Evolutionary conservation across 2,888 invertebrate species (phyloP).

Genomic region (Hydroisotoma schaefferi): DNA sequence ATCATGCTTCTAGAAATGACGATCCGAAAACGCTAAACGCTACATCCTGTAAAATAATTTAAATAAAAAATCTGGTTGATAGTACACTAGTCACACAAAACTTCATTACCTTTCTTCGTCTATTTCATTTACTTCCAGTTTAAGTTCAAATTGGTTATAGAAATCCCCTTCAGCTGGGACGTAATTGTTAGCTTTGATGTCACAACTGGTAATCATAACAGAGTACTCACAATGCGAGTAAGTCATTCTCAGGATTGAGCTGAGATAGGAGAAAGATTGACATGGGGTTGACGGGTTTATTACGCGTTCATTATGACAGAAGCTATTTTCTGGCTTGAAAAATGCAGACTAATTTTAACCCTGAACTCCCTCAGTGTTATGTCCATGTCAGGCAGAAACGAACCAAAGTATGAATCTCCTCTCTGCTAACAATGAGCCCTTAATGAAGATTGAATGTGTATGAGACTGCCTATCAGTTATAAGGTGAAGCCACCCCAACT

Average conservation of each 20-base stretch:
- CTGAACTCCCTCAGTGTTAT: slow-evolving; percentile 41
- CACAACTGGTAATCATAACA: slow-evolving; percentile 2
- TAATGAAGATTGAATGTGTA: slow-evolving; percentile 48
- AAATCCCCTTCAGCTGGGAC: no score
- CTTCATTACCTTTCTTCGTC: no score
- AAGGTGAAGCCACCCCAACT: neutral
- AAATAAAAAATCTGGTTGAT: no score
- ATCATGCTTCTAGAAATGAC: no score
- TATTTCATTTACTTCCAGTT: no score
- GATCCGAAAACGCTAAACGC: no score
- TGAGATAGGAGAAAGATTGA: slow-evolving; percentile 1
- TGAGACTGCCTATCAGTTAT: slow-evolving; percentile 20
- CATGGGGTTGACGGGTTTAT: neutral
- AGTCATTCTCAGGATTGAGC: slow-evolving; percentile 9
- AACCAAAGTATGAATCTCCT: no score
- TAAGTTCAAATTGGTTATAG: no score
- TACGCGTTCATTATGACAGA: slow-evolving; percentile 25
- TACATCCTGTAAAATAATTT: no score
- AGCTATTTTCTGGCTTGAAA: slow-evolving; percentile 34
- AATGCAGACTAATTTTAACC: slow-evolving; percentile 41
- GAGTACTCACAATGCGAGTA: neutral
- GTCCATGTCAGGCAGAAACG: no score
- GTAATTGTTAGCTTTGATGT: slow-evolving; percentile 40
- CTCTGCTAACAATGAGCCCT: slow-evolving; percentile 40
- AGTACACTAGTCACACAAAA: no score